phyloP scores from a whole-genome alignment of 2,113 vertebrate species.

The Zapornia atra region DNA sequence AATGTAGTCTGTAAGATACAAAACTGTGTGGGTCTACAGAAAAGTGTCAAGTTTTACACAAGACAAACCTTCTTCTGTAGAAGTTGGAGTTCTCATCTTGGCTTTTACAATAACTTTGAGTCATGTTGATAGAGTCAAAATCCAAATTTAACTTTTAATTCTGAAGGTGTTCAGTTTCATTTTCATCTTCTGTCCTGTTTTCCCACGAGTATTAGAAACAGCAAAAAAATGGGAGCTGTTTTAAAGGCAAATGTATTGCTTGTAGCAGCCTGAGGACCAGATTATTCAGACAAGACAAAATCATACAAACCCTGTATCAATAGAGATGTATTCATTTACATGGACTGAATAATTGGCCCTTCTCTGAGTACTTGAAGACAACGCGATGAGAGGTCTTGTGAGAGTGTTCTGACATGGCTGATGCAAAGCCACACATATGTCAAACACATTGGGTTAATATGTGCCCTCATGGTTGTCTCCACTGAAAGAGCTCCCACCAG shows the following conservation, averaged over 20 bases:
- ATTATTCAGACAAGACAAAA: not conserved
- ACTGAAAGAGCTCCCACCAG: not conserved
- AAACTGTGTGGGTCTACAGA: not conserved
- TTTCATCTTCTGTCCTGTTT: not conserved
- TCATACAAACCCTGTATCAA: not conserved
- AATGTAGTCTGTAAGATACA: not conserved
- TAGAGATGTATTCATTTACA: not conserved
- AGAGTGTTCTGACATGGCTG: not conserved
- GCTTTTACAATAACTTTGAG: not conserved
- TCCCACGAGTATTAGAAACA: not conserved
- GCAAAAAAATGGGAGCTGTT: not conserved
- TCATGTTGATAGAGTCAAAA: not conserved
- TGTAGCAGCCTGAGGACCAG: not conserved
- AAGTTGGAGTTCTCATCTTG: not conserved
- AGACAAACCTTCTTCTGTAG: not conserved
- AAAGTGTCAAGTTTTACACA: not conserved
- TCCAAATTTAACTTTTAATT: not conserved
- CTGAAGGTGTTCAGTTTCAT: not conserved
- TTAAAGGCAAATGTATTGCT: not conserved
- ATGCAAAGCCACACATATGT: not conserved
- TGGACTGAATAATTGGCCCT: not conserved
- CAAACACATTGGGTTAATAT: not conserved
- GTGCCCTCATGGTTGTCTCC: not conserved
- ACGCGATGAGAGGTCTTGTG: not conserved
- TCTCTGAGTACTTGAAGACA: not conserved